phyloP scores from a whole-genome alignment of 2,888 invertebrate species.

The Chelonus formosanus region DNA sequence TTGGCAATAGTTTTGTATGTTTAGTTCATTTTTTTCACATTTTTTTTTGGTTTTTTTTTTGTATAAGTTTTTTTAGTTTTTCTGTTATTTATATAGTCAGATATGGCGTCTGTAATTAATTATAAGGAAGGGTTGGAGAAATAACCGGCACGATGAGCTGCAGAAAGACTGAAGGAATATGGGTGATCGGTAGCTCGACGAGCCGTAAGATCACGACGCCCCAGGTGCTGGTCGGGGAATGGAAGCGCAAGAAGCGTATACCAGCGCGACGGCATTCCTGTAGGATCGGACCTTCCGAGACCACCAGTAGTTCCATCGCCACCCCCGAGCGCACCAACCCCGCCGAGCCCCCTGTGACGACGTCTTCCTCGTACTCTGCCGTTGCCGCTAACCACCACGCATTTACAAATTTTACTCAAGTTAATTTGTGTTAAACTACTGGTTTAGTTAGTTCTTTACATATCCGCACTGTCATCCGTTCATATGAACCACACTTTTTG shows the following conservation, averaged over 20 bases:
- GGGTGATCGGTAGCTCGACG: slow-evolving; percentile 70
- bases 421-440: slow-evolving; percentile 43
- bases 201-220: slow-evolving; percentile 77
- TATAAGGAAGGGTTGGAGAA: slow-evolving; percentile 79
- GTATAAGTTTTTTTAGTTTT: slow-evolving; percentile 16
- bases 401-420: slow-evolving; percentile 36
- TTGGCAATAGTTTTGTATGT: slow-evolving; percentile 17
- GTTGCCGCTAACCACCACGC: slow-evolving; percentile 60
- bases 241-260: slow-evolving; percentile 91
- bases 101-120: slow-evolving; percentile 26
- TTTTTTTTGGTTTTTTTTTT: slow-evolving; percentile 19
- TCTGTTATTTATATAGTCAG: neutral
- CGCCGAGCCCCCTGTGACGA: slow-evolving; percentile 62
- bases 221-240: slow-evolving; percentile 93
- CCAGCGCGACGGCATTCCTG: slow-evolving; percentile 82
- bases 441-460: slow-evolving; percentile 23
- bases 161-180: slow-evolving; percentile 76
- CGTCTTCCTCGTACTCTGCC: slow-evolving; percentile 61
- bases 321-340: slow-evolving; percentile 62
- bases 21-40: slow-evolving; percentile 28
- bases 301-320: slow-evolving; percentile 53
- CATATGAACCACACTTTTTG: too few species aligned
- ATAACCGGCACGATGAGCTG: slow-evolving; percentile 81
- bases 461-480: slow-evolving; percentile 18
- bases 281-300: slow-evolving; percentile 62